Conservation (phyloP, 2,797 vertebrate species). For the Dendrocincla tyrannina region DNA sequence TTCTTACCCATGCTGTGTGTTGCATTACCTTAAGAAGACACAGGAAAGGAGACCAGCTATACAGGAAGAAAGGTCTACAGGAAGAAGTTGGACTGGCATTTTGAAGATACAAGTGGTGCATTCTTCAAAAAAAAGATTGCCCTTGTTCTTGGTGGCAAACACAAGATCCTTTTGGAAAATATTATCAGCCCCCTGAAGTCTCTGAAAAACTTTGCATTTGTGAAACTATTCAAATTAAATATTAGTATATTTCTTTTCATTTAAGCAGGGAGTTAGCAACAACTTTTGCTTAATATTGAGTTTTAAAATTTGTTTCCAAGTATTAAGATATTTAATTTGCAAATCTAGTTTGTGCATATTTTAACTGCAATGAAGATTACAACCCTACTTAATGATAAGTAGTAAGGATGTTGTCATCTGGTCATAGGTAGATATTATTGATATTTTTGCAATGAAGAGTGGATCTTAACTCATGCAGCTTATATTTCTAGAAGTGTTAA, state of each 20-base stretch:
- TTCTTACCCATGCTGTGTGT: not conserved
- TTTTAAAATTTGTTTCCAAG: not conserved
- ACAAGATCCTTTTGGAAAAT: not conserved
- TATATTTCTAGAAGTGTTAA: not conserved
- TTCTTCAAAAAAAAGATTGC: not conserved
- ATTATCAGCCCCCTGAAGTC: not conserved
- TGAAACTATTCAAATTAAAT: not conserved
- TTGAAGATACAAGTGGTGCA: not conserved
- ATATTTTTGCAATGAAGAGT: not conserved
- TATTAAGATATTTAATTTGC: not conserved
- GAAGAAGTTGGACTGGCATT: not conserved
- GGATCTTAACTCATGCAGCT: not conserved
- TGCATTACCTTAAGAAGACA: not conserved
- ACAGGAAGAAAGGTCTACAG: not conserved
- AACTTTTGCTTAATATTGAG: not conserved
- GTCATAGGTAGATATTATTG: not conserved
- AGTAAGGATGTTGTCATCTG: not conserved
- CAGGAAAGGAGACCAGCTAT: not conserved
- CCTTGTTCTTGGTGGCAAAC: not conserved
- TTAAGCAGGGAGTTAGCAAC: rapidly evolving
- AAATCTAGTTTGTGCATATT: not conserved
- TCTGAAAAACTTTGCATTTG: rapidly evolving
- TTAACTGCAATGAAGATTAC: not conserved
- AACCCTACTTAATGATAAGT: not conserved
- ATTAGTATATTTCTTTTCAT: not conserved